Conservation (phyloP, 2,797 vertebrate genomes). For the Orestias chungarensis region DNA sequence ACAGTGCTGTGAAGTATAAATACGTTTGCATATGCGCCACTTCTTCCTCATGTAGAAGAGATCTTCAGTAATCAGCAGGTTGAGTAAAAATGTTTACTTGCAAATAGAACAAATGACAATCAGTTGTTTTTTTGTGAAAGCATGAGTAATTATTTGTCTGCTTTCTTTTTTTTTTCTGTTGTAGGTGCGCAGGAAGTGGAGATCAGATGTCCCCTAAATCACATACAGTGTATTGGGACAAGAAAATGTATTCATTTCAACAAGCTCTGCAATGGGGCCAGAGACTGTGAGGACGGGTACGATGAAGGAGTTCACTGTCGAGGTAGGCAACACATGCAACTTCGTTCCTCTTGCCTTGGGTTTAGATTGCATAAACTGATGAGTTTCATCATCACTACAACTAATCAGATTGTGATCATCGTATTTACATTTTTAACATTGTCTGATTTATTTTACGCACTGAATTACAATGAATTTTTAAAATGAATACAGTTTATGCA, state of each 20-base stretch:
- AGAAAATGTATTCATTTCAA: conserved; percentile 93
- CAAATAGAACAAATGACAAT: conserved; percentile 13
- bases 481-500: conserved; percentile 23
- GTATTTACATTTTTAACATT: conserved; percentile 52
- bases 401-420: conserved; percentile 35
- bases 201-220: conserved; percentile 89
- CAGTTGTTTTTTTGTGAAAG: conserved; percentile 3
- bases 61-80: conserved; percentile 55
- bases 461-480: conserved; percentile 34
- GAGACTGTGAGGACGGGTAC: conserved; percentile 90
- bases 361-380: conserved; percentile 45
- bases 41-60: conserved; percentile 35
- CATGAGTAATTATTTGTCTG: conserved; percentile 34
- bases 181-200: conserved; percentile 86
- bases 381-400: conserved; percentile 39
- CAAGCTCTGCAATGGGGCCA: conserved; percentile 90
- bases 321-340: conserved; percentile 79
- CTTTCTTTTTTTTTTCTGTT: conserved; percentile 42
- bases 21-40: conserved; percentile 68
- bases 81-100: conserved; percentile 21
- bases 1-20: conserved; percentile 64
- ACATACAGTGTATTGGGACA: conserved; percentile 87
- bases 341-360: conserved; percentile 27
- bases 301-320: conserved; percentile 95
- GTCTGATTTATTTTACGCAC: conserved; percentile 41